phyloP scores from a whole-genome alignment of 2,113 vertebrate genomes.

The Nothocercus julius region DNA sequence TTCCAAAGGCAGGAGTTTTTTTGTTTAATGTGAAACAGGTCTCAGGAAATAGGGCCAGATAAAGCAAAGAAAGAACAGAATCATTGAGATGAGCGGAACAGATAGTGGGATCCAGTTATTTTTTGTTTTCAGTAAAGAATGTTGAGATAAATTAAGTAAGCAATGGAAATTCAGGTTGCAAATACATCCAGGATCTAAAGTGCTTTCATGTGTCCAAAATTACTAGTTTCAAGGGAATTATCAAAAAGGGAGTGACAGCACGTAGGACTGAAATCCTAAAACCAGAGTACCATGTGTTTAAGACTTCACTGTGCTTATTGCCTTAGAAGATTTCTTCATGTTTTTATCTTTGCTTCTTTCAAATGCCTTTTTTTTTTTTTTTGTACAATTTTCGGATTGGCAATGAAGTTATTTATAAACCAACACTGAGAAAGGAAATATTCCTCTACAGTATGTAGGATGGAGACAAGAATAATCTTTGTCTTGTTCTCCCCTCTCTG shows the following conservation, averaged over 20 bases:
- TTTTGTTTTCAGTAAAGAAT: neutral
- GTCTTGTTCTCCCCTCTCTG: neutral
- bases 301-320: neutral
- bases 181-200: neutral
- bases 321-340: neutral
- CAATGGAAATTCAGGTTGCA: neutral
- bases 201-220: neutral
- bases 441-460: neutral
- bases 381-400: neutral
- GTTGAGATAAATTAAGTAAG: neutral
- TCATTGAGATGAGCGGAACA: neutral
- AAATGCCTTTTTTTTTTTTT: neutral
- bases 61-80: neutral
- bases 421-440: neutral
- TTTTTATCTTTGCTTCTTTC: neutral
- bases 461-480: neutral
- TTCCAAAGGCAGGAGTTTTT: conserved; percentile 23
- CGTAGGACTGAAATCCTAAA: neutral
- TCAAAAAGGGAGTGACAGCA: neutral
- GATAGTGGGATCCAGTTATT: neutral
- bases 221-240: neutral
- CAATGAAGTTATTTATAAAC: neutral
- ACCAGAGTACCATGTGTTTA: neutral
- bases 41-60: neutral
- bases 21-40: conserved; percentile 46